A percentile compares a stretch with the other conserved stretches of the same genome.
These are phyloP conservation scores for Drosophila bocqueti DNA, from an alignment of 1,140 invertebrate genomes.

Conservation along the genomic window DNA sequence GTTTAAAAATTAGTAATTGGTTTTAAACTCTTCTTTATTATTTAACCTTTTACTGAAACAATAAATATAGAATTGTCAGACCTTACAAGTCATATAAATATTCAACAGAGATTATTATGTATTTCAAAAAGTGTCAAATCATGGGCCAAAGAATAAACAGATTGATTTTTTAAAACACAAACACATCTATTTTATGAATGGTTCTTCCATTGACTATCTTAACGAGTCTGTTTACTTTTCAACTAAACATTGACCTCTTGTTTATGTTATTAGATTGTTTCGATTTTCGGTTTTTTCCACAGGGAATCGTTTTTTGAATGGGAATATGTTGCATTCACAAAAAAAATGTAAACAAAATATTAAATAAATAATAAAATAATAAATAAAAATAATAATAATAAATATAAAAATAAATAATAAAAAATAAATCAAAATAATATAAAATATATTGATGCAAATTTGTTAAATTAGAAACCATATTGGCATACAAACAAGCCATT, in stretches of 20 bases:
- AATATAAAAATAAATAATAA: too few species aligned
- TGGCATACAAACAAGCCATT: too few species aligned
- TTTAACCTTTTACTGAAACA: too few species aligned
- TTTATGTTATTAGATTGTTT: constrained; percentile 5
- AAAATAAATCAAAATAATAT: too few species aligned
- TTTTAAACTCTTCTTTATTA: too few species aligned
- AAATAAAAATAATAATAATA: too few species aligned
- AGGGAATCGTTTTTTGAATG: neutral
- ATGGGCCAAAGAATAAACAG: neutral
- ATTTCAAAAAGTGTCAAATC: neutral
- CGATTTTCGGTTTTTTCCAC: constrained; percentile 20
- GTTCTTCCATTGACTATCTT: neutral
- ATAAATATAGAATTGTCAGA: neutral
- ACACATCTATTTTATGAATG: neutral
- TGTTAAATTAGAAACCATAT: too few species aligned
- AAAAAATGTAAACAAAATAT: too few species aligned
- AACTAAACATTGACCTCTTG: constrained; percentile 13
- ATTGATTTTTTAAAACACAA: neutral
- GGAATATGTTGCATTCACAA: neutral
- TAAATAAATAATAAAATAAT: too few species aligned
- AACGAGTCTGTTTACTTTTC: constrained; percentile 12
- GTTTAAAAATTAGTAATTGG: too few species aligned
- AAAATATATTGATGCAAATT: neutral
- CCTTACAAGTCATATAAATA: neutral
- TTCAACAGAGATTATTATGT: neutral